Conservation (phyloP, 2,113 vertebrate species). For the Oreotrochilus melanogaster region DNA sequence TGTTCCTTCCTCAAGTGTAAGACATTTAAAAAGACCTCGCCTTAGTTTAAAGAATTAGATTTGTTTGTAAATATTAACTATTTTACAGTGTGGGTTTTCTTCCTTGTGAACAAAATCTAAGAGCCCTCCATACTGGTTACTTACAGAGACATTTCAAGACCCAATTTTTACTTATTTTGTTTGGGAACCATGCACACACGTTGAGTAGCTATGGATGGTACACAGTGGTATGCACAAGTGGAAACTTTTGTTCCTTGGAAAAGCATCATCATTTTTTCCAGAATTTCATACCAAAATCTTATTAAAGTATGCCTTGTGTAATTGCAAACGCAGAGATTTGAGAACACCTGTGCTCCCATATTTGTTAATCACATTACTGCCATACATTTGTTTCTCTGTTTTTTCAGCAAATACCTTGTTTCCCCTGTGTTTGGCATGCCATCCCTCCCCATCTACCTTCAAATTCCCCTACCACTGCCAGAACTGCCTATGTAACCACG, state of each 20-base stretch:
- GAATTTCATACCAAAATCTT: background rate
- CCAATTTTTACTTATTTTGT: background rate
- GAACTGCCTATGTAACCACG: background rate
- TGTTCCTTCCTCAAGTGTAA: background rate
- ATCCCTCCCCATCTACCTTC: background rate
- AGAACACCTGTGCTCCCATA: background rate
- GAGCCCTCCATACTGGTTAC: background rate
- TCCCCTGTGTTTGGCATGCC: background rate
- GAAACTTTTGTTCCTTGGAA: slow-evolving; percentile 11
- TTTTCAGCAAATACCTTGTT: background rate
- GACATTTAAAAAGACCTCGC: background rate
- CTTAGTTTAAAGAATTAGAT: background rate
- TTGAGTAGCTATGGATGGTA: too few species aligned
- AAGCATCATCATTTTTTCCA: background rate
- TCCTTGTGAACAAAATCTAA: background rate
- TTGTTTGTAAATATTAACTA: background rate
- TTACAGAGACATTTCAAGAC: background rate
- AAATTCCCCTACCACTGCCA: background rate
- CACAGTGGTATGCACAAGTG: background rate
- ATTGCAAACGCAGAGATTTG: background rate
- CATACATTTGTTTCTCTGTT: background rate
- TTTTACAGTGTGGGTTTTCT: background rate
- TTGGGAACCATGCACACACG: background rate
- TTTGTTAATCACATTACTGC: background rate
- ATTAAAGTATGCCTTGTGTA: background rate